Evolutionary conservation across 2,888 invertebrate genomes (phyloP).

Genomic region (Octonoba sinensis): DNA sequence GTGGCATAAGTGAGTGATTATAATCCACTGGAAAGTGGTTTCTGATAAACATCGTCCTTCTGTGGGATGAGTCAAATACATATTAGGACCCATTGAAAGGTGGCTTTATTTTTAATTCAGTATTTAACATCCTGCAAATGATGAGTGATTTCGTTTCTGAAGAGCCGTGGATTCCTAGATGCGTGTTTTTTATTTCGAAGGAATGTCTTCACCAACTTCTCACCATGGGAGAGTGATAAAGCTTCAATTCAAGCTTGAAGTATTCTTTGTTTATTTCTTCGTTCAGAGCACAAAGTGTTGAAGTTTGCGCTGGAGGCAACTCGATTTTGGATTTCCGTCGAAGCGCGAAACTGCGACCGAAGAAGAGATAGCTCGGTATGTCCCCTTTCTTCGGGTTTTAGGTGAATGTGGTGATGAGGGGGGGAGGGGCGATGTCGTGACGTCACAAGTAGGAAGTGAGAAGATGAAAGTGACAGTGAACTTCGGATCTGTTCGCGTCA

Average conservation of each 20-base stretch:
- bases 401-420: constrained; percentile 32
- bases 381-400: not conserved
- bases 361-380: constrained; percentile 36
- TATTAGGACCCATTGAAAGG: too few species aligned
- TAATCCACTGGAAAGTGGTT: too few species aligned
- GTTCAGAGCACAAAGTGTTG: not conserved
- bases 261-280: constrained; percentile 1
- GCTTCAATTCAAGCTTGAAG: constrained; percentile 53
- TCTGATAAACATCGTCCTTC: too few species aligned
- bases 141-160: too few species aligned
- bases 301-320: not conserved
- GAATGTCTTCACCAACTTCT: too few species aligned
- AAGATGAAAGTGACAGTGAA: constrained; percentile 98
- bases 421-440: constrained; percentile 50
- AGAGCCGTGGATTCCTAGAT: not conserved
- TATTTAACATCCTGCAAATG: too few species aligned
- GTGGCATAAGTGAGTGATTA: too few species aligned
- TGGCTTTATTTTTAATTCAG: too few species aligned
- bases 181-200: too few species aligned
- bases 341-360: constrained; percentile 34
- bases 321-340: constrained; percentile 14
- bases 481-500: constrained; percentile 92
- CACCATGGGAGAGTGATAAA: constrained; percentile 20
- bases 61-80: too few species aligned
- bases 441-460: constrained; percentile 40